A percentile compares a stretch with the other conserved stretches of the same genome.
Evolutionary conservation across 1,140 invertebrate species (phyloP).

Genomic region (Aricia agestis): DNA sequence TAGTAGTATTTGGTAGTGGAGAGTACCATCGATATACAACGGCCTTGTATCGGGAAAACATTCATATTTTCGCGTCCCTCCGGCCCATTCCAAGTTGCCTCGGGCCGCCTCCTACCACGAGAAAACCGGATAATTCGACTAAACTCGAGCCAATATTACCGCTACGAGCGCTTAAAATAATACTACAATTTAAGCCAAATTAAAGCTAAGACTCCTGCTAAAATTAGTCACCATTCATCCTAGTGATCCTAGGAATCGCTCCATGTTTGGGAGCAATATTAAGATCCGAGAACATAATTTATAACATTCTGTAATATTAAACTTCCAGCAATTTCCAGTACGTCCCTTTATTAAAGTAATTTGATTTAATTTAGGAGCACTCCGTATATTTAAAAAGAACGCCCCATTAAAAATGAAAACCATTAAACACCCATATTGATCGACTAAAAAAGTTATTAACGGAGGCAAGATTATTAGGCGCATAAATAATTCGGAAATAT

Average conservation of each 20-base stretch:
- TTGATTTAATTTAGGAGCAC: neutral
- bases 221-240: neutral
- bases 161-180: neutral
- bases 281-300: neutral
- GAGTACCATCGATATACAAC: neutral
- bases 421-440: constrained; percentile 18
- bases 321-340: neutral
- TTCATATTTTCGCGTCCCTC: neutral
- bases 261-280: neutral
- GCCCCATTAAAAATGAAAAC: neutral
- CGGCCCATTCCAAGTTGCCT: neutral
- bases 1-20: neutral
- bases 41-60: constrained; percentile 2
- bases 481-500: constrained; percentile 42
- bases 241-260: neutral
- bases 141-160: neutral
- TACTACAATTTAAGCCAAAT: neutral
- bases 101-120: neutral
- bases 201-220: neutral
- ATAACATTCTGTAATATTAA: neutral
- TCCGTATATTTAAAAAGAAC: neutral
- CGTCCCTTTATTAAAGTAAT: neutral
- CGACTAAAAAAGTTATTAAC: constrained; percentile 27
- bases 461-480: constrained; percentile 30
- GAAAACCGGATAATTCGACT: neutral